phyloP scores from a whole-genome alignment of 2,113 vertebrate species.

The Lophochroa leadbeateri region DNA sequence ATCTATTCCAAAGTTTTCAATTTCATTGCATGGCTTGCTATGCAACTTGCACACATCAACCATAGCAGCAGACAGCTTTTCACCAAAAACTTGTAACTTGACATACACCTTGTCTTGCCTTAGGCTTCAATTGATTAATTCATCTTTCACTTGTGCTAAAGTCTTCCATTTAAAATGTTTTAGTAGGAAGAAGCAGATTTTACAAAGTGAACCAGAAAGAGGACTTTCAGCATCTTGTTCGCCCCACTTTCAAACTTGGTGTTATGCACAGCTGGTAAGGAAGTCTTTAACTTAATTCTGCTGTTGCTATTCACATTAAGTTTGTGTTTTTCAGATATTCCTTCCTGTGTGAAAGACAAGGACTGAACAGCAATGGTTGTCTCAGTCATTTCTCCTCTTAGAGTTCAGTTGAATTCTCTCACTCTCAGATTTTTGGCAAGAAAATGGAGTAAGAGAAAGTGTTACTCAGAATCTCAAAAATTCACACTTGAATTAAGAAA shows the following conservation, averaged over 20 bases:
- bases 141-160: constrained; percentile 53
- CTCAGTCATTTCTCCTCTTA: neutral
- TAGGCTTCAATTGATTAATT: constrained; percentile 68
- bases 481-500: neutral
- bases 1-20: constrained; percentile 39
- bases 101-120: constrained; percentile 56
- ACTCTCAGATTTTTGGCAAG: neutral
- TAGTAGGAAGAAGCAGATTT: constrained; percentile 16
- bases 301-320: neutral
- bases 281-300: neutral
- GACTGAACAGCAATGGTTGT: neutral
- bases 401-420: neutral
- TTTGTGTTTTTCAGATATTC: neutral
- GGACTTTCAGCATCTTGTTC: neutral
- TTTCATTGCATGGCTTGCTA: constrained; percentile 25
- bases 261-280: neutral
- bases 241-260: neutral
- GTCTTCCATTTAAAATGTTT: constrained; percentile 48
- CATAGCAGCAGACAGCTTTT: constrained; percentile 38
- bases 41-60: constrained; percentile 51
- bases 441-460: neutral
- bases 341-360: neutral
- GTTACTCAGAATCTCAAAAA: neutral
- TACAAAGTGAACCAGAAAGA: constrained; percentile 14
- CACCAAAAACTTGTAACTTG: constrained; percentile 49